phyloP scores from a whole-genome alignment of 2,113 vertebrate genomes.

The Xyliphius kryptos region DNA sequence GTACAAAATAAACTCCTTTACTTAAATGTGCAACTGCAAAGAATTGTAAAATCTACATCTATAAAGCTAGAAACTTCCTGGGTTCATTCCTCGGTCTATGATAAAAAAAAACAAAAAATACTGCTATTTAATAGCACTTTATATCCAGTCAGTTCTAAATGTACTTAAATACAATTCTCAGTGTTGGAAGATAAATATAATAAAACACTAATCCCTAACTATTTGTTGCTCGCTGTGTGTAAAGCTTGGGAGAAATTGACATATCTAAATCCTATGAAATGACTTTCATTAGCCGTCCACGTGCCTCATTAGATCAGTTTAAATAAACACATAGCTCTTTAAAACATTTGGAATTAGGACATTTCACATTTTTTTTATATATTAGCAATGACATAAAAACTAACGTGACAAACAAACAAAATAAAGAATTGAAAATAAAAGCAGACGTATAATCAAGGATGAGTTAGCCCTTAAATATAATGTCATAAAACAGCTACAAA shows the following conservation, averaged over 20 bases:
- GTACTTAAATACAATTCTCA: not conserved
- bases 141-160: not conserved
- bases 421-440: not conserved
- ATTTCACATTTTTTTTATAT: too few species aligned
- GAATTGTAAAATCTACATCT: too few species aligned
- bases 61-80: not conserved
- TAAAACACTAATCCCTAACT: too few species aligned
- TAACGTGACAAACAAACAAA: not conserved
- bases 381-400: conserved; percentile 5
- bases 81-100: not conserved
- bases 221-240: too few species aligned
- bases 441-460: not conserved
- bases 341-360: too few species aligned
- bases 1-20: conserved; percentile 23
- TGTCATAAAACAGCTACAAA: not conserved
- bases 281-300: too few species aligned
- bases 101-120: not conserved
- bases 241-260: too few species aligned
- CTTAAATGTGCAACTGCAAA: conserved; percentile 4
- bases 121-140: conserved; percentile 31
- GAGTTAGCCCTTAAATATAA: conserved; percentile 25
- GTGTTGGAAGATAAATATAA: too few species aligned
- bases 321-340: too few species aligned
- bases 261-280: too few species aligned
- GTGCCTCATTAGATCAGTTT: too few species aligned